Evolutionary conservation across 1,140 invertebrate genomes (phyloP), one percentile per base, ranked within the genome.

Genomic region (Drosophila pachea): DNA sequence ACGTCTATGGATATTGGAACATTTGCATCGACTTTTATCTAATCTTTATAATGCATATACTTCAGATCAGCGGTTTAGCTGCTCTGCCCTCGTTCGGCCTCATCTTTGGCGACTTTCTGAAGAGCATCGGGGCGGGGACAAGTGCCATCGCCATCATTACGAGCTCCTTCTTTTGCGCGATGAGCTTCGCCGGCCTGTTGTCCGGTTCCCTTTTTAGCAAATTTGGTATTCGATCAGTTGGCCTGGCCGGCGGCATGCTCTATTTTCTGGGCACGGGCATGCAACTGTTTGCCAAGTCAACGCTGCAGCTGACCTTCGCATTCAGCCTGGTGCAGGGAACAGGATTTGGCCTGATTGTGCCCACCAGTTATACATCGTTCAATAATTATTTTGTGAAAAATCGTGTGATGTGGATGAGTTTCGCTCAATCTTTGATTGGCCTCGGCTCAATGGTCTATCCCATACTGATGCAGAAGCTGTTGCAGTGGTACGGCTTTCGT

Each of bases 11-110:
- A 42, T 42, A 42, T 42, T 0, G n/a, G 4, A 7, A 9, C 8
- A 36, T 36, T 2, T 36, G 6, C 8, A 36, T 1, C 35, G 35
- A 42, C 22, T 22, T 42, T 12, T 42, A 14, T 42, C 7, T 12
- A 16, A 14, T 40, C n/a, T 43, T 4, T 16, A 40, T 43, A 9
- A 38, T 12, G 11, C 2, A 14, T 9, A 6, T 29, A 7, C 12
- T 32, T 43, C 78, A 93, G 92, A 90, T 91, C 78, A 88, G 91
- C 47, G 91, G 90, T 2, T 82, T 92, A 43, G 91, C 91, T 4
- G 91, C 91, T 0, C 88, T 92, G 16, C 90, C 93, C 67, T 92
- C 92, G 5, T 94, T 94, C 64, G 93, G 92, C 3, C 90, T 94
- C 31, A 84, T 94, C 14, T 94, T 92, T 62, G 92, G 92, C 48